Percentiles rank a stretch among this genome's conserved stretches.
Evolutionary conservation across 1,140 invertebrate species (phyloP).

Genomic region (Drosophila sturtevanti): DNA sequence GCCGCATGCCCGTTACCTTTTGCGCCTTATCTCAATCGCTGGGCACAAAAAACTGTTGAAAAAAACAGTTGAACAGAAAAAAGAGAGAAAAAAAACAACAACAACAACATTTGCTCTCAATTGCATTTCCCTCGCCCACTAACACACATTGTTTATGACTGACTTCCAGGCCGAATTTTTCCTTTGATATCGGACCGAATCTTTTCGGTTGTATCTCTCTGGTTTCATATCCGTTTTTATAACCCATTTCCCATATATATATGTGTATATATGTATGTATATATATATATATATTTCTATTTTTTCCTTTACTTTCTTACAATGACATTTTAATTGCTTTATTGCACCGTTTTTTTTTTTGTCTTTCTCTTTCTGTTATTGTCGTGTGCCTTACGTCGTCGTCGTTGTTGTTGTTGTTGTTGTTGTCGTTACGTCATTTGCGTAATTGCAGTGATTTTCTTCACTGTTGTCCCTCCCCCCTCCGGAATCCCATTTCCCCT

Average conservation of each 20-base stretch:
- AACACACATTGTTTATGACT: slow-evolving; percentile 44
- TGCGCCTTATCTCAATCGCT: not conserved
- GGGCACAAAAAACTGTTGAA: not conserved
- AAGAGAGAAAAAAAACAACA: not conserved
- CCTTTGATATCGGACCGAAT: slow-evolving; percentile 44
- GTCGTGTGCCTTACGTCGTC: slow-evolving; percentile 69
- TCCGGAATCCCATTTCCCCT: not conserved
- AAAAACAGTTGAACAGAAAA: slow-evolving; percentile 7
- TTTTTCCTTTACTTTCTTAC: slow-evolving; percentile 32
- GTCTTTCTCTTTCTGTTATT: slow-evolving; percentile 30
- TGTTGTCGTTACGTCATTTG: slow-evolving; percentile 66
- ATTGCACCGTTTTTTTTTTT: slow-evolving; percentile 50
- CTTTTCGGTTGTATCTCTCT: slow-evolving; percentile 52
- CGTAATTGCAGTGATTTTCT: slow-evolving; percentile 69
- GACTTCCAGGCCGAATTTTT: slow-evolving; percentile 59
- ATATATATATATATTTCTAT: not conserved
- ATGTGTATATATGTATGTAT: not conserved
- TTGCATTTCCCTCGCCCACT: slow-evolving; percentile 1
- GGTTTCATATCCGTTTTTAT: slow-evolving; percentile 78
- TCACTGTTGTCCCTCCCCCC: slow-evolving; percentile 13
- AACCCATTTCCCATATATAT: slow-evolving; percentile 69
- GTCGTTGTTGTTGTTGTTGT: slow-evolving; percentile 55
- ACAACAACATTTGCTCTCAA: slow-evolving; percentile 22
- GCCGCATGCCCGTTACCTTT: not conserved
- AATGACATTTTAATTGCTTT: slow-evolving; percentile 81